phyloP scores from a whole-genome alignment of 2,888 invertebrate genomes.

The Cryptocheilus praepositus region DNA sequence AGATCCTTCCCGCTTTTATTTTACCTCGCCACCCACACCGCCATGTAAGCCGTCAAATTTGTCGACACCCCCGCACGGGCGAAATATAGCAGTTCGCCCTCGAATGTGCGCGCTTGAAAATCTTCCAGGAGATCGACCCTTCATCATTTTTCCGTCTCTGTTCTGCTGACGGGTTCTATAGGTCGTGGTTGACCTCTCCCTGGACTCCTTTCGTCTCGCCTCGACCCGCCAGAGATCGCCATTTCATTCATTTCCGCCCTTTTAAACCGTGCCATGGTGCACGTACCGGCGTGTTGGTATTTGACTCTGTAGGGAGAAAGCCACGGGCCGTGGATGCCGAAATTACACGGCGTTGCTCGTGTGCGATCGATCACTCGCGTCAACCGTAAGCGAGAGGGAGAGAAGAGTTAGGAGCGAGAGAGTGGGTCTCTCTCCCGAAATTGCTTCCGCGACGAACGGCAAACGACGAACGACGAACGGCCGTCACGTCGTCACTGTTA shows the following conservation, averaged over 20 bases:
- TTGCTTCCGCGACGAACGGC: slow-evolving; percentile 43
- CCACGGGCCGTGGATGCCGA: slow-evolving; percentile 9
- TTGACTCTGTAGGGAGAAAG: background rate
- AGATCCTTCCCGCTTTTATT: background rate
- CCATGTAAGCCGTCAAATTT: too few relatives aligned
- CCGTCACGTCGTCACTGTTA: slow-evolving; percentile 18
- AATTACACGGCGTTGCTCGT: slow-evolving; percentile 29
- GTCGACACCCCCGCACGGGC: too few relatives aligned
- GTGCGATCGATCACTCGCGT: slow-evolving; percentile 29
- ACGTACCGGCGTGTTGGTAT: too few relatives aligned
- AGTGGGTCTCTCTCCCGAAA: slow-evolving; percentile 25
- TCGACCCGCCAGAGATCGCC: background rate
- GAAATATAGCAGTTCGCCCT: too few relatives aligned
- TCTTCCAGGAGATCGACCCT: too few relatives aligned
- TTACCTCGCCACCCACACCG: too few relatives aligned
- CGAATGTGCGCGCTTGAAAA: too few relatives aligned
- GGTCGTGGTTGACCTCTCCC: too few relatives aligned
- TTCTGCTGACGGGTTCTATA: too few relatives aligned
- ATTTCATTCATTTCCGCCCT: slow-evolving; percentile 10
- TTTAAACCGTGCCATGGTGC: background rate
- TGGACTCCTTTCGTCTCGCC: too few relatives aligned
- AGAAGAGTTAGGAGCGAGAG: background rate
- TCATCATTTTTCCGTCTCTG: too few relatives aligned
- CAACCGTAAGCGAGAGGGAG: background rate
- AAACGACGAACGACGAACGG: slow-evolving; percentile 31